Conservation (phyloP, 2,113 vertebrate species). For the Pterocles gutturalis region DNA sequence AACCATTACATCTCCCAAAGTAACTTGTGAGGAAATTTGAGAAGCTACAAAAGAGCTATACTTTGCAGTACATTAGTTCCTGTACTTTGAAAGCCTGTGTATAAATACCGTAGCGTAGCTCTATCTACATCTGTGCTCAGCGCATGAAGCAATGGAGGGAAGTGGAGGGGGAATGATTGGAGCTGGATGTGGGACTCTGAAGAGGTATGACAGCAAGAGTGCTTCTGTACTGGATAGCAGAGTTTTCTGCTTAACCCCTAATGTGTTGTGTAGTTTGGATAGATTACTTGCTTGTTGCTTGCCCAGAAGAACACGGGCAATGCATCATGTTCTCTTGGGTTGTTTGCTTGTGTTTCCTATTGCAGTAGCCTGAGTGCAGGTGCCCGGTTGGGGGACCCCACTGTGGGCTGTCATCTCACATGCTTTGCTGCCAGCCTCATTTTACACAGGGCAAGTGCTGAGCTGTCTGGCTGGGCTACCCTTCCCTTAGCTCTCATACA, state of each 20-base stretch:
- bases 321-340: not conserved
- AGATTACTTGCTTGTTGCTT: not conserved
- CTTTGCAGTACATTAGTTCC: not conserved
- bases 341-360: not conserved
- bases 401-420: rapidly evolving
- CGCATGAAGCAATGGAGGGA: not conserved
- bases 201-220: not conserved
- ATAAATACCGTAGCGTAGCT: not conserved
- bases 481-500: not conserved
- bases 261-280: not conserved
- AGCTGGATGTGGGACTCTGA: not conserved
- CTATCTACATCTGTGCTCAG: not conserved
- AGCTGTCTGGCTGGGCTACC: not conserved
- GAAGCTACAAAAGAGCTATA: not conserved
- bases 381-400: not conserved
- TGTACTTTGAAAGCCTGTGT: not conserved
- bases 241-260: not conserved
- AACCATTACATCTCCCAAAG: not conserved
- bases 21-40: not conserved
- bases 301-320: not conserved
- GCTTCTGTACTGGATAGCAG: not conserved
- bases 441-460: rapidly evolving
- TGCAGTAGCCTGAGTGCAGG: not conserved
- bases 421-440: not conserved
- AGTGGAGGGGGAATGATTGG: not conserved